A percentile compares a stretch with the other conserved stretches of the same genome.
Evolutionary conservation across 2,113 vertebrate species (phyloP).

Genomic region (Micronycteris hirsuta): DNA sequence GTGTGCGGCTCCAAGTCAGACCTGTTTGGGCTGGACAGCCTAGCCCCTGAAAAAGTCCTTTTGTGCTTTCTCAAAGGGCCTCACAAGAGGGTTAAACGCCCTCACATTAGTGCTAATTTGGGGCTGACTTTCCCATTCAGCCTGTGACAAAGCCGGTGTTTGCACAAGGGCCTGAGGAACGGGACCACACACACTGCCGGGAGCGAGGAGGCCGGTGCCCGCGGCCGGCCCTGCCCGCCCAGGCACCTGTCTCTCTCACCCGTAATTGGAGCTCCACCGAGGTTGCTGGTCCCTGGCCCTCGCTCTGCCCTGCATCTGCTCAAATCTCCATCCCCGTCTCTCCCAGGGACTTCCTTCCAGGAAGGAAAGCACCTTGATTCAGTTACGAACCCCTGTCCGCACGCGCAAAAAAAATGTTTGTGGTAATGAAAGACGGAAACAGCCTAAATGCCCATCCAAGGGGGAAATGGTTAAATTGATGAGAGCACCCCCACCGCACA

Average conservation of each 20-base stretch:
- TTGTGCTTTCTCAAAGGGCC: conserved; percentile 69
- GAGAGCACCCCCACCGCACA: not conserved
- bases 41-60: conserved; percentile 45
- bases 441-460: not conserved
- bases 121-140: conserved; percentile 70
- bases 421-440: not conserved
- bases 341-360: not conserved
- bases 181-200: conserved; percentile 64
- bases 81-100: conserved; percentile 58
- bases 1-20: conserved; percentile 58
- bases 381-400: accelerated
- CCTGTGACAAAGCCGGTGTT: conserved; percentile 63
- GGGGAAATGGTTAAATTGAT: not conserved
- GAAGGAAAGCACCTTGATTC: not conserved
- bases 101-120: conserved; percentile 69
- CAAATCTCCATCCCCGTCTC: not conserved
- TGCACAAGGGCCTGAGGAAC: conserved; percentile 65
- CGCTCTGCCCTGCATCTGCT: not conserved
- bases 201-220: not conserved
- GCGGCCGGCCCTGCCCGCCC: not conserved
- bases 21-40: conserved; percentile 69
- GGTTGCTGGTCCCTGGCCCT: not conserved
- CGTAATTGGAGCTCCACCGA: not conserved
- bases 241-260: conserved; percentile 24
- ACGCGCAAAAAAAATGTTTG: not conserved